Percentiles rank a stretch among this genome's conserved stretches.
phyloP scores from a whole-genome alignment of 1,140 invertebrate species.

The Neodiprion pinetum region DNA sequence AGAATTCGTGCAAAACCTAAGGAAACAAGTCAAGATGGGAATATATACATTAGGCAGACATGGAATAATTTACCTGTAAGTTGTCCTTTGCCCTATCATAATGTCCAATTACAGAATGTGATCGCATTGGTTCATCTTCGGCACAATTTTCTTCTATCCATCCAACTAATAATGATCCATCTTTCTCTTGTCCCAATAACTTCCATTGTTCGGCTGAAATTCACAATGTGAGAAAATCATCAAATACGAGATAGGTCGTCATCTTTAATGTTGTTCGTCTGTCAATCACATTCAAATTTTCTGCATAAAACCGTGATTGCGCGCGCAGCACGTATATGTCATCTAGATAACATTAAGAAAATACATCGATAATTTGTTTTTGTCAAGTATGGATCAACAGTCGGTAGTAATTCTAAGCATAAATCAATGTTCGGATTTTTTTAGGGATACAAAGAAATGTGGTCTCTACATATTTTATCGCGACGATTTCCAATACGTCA shows the following conservation, averaged over 20 bases:
- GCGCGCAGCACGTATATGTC: too few species aligned
- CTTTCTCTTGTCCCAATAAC: slow-evolving; percentile 77
- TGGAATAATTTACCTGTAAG: slow-evolving; percentile 42
- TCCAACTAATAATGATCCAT: slow-evolving; percentile 72
- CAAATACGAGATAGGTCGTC: background rate
- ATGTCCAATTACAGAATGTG: slow-evolving; percentile 51
- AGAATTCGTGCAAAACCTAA: slow-evolving; percentile 69
- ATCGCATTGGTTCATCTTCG: slow-evolving; percentile 39
- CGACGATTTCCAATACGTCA: too few species aligned
- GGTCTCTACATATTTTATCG: too few species aligned
- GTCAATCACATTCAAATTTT: too few species aligned
- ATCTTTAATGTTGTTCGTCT: too few species aligned
- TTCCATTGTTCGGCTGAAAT: slow-evolving; percentile 75
- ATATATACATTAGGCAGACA: background rate
- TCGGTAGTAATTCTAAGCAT: too few species aligned
- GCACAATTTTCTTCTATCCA: slow-evolving; percentile 68
- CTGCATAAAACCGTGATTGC: too few species aligned
- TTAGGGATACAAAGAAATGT: too few species aligned
- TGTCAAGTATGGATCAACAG: too few species aligned
- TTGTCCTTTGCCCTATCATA: slow-evolving; percentile 51
- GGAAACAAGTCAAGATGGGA: slow-evolving; percentile 38
- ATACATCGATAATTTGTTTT: too few species aligned
- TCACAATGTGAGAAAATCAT: slow-evolving; percentile 42
- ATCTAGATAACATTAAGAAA: too few species aligned
- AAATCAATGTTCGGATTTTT: too few species aligned